Percentiles rank a stretch among this genome's conserved stretches.
Conservation (phyloP, 2,113 vertebrate species). For the Oplegnathus fasciatus region DNA sequence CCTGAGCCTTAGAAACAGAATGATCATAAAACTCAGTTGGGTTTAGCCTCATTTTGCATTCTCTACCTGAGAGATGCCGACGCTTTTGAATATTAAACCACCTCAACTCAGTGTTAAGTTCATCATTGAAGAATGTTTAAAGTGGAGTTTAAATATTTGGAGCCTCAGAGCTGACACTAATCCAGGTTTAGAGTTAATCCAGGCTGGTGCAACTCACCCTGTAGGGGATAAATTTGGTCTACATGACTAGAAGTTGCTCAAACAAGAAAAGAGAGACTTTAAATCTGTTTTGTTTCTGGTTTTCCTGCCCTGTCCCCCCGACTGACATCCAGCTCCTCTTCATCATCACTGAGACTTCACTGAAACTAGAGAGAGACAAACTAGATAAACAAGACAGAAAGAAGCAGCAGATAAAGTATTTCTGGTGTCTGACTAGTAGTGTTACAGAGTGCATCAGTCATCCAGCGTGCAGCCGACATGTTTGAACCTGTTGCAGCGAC, state of each 20-base stretch:
- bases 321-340: background rate
- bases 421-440: background rate
- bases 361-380: no score
- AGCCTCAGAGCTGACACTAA: slow-evolving; percentile 16
- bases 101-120: background rate
- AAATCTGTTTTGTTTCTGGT: background rate
- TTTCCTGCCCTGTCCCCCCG: background rate
- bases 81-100: background rate
- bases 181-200: slow-evolving; percentile 34
- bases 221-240: background rate
- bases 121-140: background rate
- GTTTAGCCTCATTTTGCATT: background rate
- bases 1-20: no score
- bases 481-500: slow-evolving; percentile 14
- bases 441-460: background rate
- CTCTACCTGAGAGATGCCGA: background rate
- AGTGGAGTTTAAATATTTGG: slow-evolving; percentile 13
- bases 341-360: background rate
- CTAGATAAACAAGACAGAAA: background rate
- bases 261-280: background rate
- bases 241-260: background rate
- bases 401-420: background rate
- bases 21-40: background rate
- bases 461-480: slow-evolving; percentile 1
- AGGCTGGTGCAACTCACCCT: background rate